Conservation (phyloP, 2,888 invertebrate genomes). For the Mayetiola destructor region DNA sequence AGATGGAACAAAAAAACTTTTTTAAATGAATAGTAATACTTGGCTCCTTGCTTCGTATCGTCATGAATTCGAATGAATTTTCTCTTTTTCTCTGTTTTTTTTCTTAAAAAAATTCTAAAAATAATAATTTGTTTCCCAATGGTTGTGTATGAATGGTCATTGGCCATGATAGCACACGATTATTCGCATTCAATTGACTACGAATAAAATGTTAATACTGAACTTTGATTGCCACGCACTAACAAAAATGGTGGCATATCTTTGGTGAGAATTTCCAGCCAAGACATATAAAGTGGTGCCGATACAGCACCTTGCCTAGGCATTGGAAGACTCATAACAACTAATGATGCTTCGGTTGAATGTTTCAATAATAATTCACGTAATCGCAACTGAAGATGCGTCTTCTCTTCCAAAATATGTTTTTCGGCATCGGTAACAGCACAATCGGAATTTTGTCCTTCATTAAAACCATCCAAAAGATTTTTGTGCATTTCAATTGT, state of each 20-base stretch:
- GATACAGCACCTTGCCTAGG: conserved; percentile 68
- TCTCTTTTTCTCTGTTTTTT: no score
- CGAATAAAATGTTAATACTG: conserved; percentile 79
- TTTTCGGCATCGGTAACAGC: conserved; percentile 59
- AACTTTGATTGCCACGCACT: conserved; percentile 74
- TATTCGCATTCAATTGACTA: conserved; percentile 38
- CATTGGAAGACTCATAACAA: conserved; percentile 95
- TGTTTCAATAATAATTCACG: conserved; percentile 79
- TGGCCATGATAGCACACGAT: no score
- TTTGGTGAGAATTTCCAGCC: conserved; percentile 81
- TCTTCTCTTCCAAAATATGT: conserved; percentile 64
- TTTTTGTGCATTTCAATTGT: conserved; percentile 61
- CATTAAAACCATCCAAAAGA: conserved; percentile 52
- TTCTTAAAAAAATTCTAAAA: no score
- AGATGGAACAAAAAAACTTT: no score
- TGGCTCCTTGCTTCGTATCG: no score
- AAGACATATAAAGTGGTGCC: conserved; percentile 87
- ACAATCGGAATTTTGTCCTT: conserved; percentile 32
- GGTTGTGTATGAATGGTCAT: no score
- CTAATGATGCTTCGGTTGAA: conserved; percentile 70
- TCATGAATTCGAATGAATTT: no score
- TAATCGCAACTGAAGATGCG: conserved; percentile 76
- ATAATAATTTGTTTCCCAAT: no score
- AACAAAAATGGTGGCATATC: conserved; percentile 82
- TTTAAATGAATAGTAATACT: no score